These are phyloP conservation scores for Eupithecia vulgata DNA, from an alignment of 2,888 invertebrate species.

Conservation along the genomic window DNA sequence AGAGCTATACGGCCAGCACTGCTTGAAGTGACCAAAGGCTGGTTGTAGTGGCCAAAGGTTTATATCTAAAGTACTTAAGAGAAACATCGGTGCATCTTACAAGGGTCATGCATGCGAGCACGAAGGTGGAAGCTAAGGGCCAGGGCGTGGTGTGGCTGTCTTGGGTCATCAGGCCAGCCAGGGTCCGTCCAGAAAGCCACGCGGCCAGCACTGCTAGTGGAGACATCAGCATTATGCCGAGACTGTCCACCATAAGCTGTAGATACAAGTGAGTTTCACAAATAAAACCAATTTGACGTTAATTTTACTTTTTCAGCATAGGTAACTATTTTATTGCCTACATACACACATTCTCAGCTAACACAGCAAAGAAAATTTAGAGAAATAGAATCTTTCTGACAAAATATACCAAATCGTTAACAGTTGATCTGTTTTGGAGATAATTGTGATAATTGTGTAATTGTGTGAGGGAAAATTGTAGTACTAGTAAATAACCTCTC, in stretches of 20 bases:
- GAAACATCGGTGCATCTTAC: constrained; percentile 47
- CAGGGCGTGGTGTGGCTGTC: constrained; percentile 69
- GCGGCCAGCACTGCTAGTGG: constrained; percentile 76
- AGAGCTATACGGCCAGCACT: constrained; percentile 73
- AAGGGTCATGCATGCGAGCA: constrained; percentile 77
- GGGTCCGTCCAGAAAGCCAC: constrained; percentile 74
- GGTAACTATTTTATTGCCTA: too few relatives aligned
- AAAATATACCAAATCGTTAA: not conserved
- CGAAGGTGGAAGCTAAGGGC: constrained; percentile 78
- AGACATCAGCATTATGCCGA: constrained; percentile 79
- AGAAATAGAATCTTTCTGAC: not conserved
- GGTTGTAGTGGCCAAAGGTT: constrained; percentile 79
- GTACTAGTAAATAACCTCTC: too few relatives aligned
- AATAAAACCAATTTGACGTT: too few relatives aligned
- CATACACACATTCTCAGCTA: too few relatives aligned
- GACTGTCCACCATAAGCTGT: constrained; percentile 76
- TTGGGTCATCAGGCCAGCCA: constrained; percentile 74
- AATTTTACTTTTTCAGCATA: too few relatives aligned
- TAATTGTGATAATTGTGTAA: too few relatives aligned
- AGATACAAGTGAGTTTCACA: not conserved
- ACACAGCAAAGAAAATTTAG: too few relatives aligned
- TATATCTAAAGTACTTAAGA: constrained; percentile 59
- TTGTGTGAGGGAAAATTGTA: too few relatives aligned
- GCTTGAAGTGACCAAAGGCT: constrained; percentile 77
- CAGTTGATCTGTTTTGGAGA: too few relatives aligned